Conservation (phyloP, 2,113 vertebrate genomes). For the Pedetes capensis region DNA sequence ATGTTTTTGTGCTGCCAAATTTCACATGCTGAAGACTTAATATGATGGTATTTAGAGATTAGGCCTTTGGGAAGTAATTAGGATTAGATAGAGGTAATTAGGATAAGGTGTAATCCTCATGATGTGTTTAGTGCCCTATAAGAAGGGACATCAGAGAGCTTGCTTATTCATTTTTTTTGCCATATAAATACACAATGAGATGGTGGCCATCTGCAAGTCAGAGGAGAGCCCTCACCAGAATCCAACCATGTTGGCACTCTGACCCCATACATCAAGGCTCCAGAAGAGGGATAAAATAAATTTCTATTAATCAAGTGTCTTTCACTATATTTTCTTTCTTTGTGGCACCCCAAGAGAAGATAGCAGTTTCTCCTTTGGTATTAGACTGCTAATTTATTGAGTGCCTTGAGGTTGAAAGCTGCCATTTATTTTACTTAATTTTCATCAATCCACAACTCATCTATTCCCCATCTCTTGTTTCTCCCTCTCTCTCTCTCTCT, state of each 20-base stretch:
- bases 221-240: not conserved
- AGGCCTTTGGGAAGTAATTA: not conserved
- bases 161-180: not conserved
- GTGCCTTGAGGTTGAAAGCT: not conserved
- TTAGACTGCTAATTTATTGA: not conserved
- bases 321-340: not conserved
- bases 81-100: not conserved
- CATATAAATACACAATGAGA: too few relatives aligned
- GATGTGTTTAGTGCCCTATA: not conserved
- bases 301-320: not conserved
- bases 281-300: not conserved
- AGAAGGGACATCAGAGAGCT: too few relatives aligned
- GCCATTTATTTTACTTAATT: not conserved
- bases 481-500: too few relatives aligned
- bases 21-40: not conserved
- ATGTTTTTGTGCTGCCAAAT: not conserved
- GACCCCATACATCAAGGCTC: not conserved
- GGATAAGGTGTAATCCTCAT: too few relatives aligned
- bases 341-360: not conserved
- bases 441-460: not conserved
- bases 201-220: fast-evolving
- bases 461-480: not conserved
- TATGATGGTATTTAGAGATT: too few relatives aligned
- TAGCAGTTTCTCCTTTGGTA: not conserved
- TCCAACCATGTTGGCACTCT: not conserved